A percentile compares a stretch with the other conserved stretches of the same genome.
phyloP scores from a whole-genome alignment of 2,888 invertebrate species.

The Xestia c-nigrum region DNA sequence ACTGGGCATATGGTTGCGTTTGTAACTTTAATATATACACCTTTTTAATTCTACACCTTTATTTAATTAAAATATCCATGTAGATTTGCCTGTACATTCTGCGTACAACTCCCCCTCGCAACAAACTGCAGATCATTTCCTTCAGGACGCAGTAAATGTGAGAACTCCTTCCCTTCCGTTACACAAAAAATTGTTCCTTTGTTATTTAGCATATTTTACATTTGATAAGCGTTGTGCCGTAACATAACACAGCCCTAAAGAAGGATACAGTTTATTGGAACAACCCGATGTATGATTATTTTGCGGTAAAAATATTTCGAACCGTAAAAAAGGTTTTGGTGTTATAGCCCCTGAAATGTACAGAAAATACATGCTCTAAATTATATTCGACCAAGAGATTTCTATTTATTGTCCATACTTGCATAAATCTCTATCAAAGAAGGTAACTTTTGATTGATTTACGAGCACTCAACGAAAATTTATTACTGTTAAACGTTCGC shows the following conservation, averaged over 20 bases:
- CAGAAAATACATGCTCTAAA: conserved; percentile 14
- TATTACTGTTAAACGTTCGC: conserved; percentile 22
- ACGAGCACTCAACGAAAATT: conserved; percentile 16
- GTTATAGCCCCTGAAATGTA: conserved; percentile 10
- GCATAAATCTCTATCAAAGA: neutral
- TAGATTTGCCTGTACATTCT: neutral
- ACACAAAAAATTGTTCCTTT: conserved; percentile 44
- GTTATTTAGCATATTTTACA: conserved; percentile 57
- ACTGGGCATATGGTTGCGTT: neutral
- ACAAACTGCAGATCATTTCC: conserved; percentile 40
- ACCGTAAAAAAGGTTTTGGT: conserved; percentile 47
- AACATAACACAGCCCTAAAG: conserved; percentile 49
- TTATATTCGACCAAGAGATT: conserved; percentile 18
- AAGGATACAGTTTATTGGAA: conserved; percentile 46
- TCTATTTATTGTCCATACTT: conserved; percentile 16
- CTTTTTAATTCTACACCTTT: neutral
- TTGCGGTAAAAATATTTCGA: conserved; percentile 50
- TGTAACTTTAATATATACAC: neutral
- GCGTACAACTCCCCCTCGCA: conserved; percentile 4
- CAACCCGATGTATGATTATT: conserved; percentile 49
- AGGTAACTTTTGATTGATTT: conserved; percentile 9
- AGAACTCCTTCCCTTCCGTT: conserved; percentile 29
- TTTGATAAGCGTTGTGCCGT: conserved; percentile 52
- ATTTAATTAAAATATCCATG: conserved; percentile 30
- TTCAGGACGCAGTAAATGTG: conserved; percentile 23